Percentiles rank a stretch among this genome's conserved stretches.
Conservation (phyloP, 2,888 invertebrate genomes). For the Dicranocentrus wangi region DNA sequence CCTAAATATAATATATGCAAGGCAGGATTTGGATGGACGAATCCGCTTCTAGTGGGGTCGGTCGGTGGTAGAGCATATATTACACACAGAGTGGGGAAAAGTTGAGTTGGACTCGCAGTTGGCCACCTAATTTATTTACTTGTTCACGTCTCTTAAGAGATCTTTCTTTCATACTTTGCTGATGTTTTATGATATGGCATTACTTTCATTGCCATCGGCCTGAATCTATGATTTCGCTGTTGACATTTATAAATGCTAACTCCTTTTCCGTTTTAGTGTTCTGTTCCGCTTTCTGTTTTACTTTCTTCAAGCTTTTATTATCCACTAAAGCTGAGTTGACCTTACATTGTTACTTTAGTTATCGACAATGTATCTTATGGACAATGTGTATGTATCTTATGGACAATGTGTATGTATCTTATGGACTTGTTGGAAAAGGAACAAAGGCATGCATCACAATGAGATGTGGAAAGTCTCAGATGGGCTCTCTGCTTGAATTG, state of each 20-base stretch:
- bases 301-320: too few relatives aligned
- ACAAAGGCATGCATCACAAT: constrained; percentile 4
- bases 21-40: neutral
- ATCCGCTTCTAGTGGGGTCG: neutral
- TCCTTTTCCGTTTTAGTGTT: neutral
- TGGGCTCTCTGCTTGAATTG: neutral
- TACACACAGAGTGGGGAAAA: constrained; percentile 1
- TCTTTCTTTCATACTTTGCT: constrained; percentile 9
- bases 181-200: constrained; percentile 25
- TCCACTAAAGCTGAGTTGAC: too few relatives aligned
- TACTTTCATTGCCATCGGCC: neutral
- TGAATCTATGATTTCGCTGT: neutral
- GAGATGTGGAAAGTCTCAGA: neutral
- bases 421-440: neutral
- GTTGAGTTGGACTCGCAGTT: constrained; percentile 17
- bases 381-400: too few relatives aligned
- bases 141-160: constrained; percentile 13
- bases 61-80: too few relatives aligned
- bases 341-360: constrained; percentile 14
- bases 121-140: constrained; percentile 46
- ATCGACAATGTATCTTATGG: neutral
- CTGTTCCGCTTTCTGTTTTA: neutral
- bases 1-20: too few relatives aligned
- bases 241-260: constrained; percentile 10
- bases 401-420: too few relatives aligned